Percentiles rank a stretch among this genome's conserved stretches.
These are phyloP conservation scores for Aegypius monachus DNA, from an alignment of 2,113 vertebrate species.

Conservation along the genomic window DNA sequence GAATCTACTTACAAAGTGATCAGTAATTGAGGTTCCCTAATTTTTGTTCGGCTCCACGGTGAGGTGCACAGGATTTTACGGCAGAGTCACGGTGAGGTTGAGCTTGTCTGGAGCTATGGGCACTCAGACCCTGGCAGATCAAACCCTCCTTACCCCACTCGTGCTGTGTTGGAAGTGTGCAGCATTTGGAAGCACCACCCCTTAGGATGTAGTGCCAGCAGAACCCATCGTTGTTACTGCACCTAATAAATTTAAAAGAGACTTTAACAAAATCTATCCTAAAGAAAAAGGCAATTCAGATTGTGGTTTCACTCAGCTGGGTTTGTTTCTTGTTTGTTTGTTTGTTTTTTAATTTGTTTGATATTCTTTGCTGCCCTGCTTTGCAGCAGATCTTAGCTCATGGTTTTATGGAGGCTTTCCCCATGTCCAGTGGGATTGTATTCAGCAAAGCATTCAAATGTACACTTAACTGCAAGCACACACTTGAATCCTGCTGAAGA, in stretches of 20 bases:
- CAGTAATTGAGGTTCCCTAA: background rate
- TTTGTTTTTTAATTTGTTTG: background rate
- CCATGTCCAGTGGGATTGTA: accelerated
- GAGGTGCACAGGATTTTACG: accelerated
- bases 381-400: background rate
- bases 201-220: background rate
- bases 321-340: background rate
- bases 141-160: accelerated
- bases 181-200: background rate
- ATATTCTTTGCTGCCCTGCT: background rate
- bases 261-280: background rate
- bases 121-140: background rate
- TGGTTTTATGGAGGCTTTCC: background rate
- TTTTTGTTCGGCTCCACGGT: background rate
- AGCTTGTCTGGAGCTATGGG: background rate
- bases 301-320: background rate
- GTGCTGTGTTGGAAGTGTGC: accelerated
- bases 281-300: background rate
- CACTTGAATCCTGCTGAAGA: background rate
- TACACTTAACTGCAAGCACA: background rate
- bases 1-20: background rate
- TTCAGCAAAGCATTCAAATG: background rate
- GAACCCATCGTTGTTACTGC: background rate
- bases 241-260: background rate
- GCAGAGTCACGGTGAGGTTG: accelerated